These are phyloP conservation scores for Falco punctatus DNA, from an alignment of 2,113 vertebrate genomes.

Conservation along the genomic window DNA sequence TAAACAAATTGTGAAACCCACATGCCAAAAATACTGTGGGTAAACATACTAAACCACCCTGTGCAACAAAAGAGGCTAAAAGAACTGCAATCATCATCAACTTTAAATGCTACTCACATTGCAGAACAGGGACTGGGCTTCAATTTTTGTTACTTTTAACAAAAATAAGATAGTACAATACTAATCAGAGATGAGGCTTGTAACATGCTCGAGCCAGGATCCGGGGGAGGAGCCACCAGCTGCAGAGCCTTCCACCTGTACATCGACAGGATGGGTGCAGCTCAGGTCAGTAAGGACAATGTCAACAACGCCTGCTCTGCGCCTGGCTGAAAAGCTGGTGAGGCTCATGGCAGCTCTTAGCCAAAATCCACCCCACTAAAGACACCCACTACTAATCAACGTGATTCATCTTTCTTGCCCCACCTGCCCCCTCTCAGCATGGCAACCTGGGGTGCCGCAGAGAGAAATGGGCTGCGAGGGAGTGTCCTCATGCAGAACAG, in stretches of 20 bases:
- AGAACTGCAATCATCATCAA: conserved; percentile 68
- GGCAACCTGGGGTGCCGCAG: background rate
- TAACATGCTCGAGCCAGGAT: background rate
- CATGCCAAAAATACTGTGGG: conserved; percentile 74
- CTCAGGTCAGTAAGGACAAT: conserved; percentile 1
- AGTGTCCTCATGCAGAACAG: background rate
- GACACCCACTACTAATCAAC: background rate
- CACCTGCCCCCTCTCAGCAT: background rate
- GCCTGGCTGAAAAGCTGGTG: background rate
- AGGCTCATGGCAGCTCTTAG: background rate
- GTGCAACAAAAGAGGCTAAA: conserved; percentile 67
- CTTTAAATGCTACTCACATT: conserved; percentile 64
- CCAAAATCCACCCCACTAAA: background rate
- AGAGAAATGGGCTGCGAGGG: background rate
- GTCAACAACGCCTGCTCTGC: background rate
- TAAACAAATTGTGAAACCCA: conserved; percentile 73
- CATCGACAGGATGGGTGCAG: background rate
- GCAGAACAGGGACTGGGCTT: conserved; percentile 6
- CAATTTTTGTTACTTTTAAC: conserved; percentile 65
- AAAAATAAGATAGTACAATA: conserved; percentile 51
- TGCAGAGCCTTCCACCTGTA: conserved; percentile 3
- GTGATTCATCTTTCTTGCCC: background rate
- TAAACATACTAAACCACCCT: conserved; percentile 71
- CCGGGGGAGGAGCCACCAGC: background rate
- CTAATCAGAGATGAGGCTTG: conserved; percentile 34